phyloP scores from a whole-genome alignment of 2,113 vertebrate species.

The Labeo catla region DNA sequence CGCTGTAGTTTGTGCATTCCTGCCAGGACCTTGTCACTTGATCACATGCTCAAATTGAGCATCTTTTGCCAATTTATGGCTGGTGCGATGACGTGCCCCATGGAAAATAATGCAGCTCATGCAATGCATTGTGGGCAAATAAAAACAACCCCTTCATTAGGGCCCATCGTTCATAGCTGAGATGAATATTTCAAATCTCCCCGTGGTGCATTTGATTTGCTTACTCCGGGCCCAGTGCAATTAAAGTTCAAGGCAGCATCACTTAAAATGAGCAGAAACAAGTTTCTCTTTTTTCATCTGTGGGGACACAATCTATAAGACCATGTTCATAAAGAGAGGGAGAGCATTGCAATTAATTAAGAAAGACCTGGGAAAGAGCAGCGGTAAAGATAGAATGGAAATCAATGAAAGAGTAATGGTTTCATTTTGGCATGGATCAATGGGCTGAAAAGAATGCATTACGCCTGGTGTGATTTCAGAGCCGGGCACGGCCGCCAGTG shows the following conservation, averaged over 20 bases:
- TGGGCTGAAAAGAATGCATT: constrained; percentile 47
- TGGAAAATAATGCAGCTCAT: background rate
- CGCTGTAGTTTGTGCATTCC: constrained; percentile 30
- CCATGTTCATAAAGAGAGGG: constrained; percentile 28
- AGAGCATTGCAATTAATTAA: constrained; percentile 50
- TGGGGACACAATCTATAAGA: background rate
- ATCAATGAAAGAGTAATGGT: constrained; percentile 52
- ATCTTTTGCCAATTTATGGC: constrained; percentile 34
- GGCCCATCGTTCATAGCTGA: background rate
- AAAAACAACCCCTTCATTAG: constrained; percentile 17
- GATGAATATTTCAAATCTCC: constrained; percentile 30
- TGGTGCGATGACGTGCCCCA: background rate
- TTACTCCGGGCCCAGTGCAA: background rate
- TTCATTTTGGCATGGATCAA: constrained; percentile 50
- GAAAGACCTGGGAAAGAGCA: constrained; percentile 41
- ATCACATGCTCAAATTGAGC: constrained; percentile 21
- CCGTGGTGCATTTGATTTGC: background rate
- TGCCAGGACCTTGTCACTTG: background rate
- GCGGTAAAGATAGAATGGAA: constrained; percentile 40
- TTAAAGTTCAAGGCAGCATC: constrained; percentile 18
- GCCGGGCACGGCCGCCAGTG: background rate
- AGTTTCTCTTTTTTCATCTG: background rate
- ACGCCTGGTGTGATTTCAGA: constrained; percentile 29
- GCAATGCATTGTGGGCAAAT: constrained; percentile 3
- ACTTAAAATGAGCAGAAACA: constrained; percentile 29